A percentile compares a stretch with the other conserved stretches of the same genome.
Conservation (phyloP, 2,888 invertebrate species). For the Mesorhabditis spiculigera region DNA sequence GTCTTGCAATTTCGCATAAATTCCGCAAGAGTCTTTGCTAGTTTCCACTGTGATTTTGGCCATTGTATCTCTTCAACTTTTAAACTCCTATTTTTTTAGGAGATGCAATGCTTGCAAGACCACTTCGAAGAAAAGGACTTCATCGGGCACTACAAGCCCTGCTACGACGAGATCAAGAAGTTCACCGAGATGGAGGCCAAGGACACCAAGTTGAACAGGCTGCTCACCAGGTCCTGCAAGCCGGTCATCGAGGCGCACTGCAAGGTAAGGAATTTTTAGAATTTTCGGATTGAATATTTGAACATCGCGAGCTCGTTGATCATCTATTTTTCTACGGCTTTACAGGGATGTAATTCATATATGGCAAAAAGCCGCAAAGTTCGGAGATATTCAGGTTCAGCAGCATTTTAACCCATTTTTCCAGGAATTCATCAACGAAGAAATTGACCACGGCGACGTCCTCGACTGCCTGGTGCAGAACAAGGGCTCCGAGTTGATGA, state of each 20-base stretch:
- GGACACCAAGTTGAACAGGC: conserved; percentile 82
- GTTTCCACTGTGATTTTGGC: neutral
- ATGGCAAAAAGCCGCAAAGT: too few species aligned
- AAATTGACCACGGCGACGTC: conserved; percentile 75
- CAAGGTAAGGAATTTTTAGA: conserved; percentile 59
- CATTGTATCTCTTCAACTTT: neutral
- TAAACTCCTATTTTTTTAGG: conserved; percentile 60
- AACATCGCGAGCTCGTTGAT: too few species aligned
- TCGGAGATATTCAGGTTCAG: too few species aligned
- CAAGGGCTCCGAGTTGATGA: conserved; percentile 74
- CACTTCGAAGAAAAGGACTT: conserved; percentile 57
- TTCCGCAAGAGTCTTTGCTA: too few species aligned
- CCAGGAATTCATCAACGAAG: conserved; percentile 59
- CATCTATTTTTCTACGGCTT: too few species aligned
- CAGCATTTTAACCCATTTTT: neutral
- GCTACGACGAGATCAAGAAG: conserved; percentile 75
- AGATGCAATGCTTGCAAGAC: conserved; percentile 86
- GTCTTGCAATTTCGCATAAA: neutral
- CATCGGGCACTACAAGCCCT: conserved; percentile 61
- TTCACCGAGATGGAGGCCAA: conserved; percentile 85
- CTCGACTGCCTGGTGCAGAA: conserved; percentile 89
- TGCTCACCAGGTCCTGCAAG: conserved; percentile 78
- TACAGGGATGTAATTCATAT: too few species aligned
- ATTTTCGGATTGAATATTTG: too few species aligned
- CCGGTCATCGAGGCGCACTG: conserved; percentile 77